Evolutionary conservation across 2,888 invertebrate species (phyloP), one percentile per base, ranked within the genome.

Genomic region (Andricus curvator): DNA sequence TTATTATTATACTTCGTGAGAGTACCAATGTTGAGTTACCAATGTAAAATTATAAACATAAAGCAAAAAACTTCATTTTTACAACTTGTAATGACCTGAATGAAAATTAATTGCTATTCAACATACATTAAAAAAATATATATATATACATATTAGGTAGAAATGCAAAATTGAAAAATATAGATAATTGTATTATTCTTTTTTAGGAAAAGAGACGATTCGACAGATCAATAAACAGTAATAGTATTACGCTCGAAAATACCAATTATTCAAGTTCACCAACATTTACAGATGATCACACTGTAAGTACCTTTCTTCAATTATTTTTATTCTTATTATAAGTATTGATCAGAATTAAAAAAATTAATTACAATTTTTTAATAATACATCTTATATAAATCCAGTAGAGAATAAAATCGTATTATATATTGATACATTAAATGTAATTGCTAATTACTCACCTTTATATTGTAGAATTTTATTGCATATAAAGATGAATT

Each of bases 401-500:
- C 11, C 13, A 41, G 13, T 41, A 11, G 41, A 41, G 13, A 41
- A 3, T 41, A 13, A 56, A 65, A 17, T 56, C 15, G 17, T n/a
- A 22, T 60, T 13, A 25, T 51, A 48, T 4, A 20, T n/a, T 33
- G 25, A 51, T 74, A 78, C 17, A 2, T 29, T 66, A 62, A 9
- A 33, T 56, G n/a, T 13, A 29, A 81, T 17, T 33, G 9, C 13
- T 78, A 79, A 62, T 77, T 78, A 9, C 41, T 78, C 81, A 65
- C 68, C 87, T 89, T 82, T 83, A 78, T 44, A 80, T 87, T 88
- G 17, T 84, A 94, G 94, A 89, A 90, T 80, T 92, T 93, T 60
- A 91, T 91, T 70, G 94, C 93, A 0, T 94, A 93, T 86, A 93
- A 93, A 85, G 93, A 93, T 84, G 89, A 90, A 9, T 84, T 86